Conservation (phyloP, 1,140 invertebrate species). For the Nasonia vitripennis region DNA sequence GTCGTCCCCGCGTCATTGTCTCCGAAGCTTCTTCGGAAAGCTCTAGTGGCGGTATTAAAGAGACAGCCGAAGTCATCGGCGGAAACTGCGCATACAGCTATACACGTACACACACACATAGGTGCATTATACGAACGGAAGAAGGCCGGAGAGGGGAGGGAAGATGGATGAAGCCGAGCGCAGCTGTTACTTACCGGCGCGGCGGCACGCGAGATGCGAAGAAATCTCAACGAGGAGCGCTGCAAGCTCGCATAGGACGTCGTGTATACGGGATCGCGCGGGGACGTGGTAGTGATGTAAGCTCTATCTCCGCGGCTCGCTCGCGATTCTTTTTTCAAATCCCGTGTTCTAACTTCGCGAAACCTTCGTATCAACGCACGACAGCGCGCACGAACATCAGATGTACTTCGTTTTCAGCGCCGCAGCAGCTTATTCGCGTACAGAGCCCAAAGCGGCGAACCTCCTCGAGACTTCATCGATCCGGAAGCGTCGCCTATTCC, state of each 20-base stretch:
- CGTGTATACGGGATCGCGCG: background rate
- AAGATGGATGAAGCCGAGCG: conserved; percentile 42
- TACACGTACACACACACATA: background rate
- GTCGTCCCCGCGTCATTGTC: conserved; percentile 30
- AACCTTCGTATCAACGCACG: background rate
- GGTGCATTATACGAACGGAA: too few species aligned
- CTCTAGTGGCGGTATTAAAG: too few species aligned
- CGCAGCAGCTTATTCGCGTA: background rate
- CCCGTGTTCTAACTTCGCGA: too few species aligned
- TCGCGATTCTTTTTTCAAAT: too few species aligned
- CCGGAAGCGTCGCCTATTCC: background rate
- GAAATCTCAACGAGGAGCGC: background rate
- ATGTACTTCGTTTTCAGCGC: background rate
- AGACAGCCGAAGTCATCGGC: conserved; percentile 3
- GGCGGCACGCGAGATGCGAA: background rate
- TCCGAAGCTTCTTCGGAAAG: background rate
- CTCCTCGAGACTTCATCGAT: conserved; percentile 40
- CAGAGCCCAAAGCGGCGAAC: background rate
- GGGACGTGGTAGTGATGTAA: too few species aligned
- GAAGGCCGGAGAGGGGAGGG: background rate
- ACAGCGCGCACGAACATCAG: background rate
- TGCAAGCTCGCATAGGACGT: background rate
- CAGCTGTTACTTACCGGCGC: conserved; percentile 4
- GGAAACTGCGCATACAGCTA: background rate
- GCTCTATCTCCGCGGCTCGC: too few species aligned